phyloP scores from a whole-genome alignment of 2,888 invertebrate species.

The Hydrotaea cyrtoneurina region DNA sequence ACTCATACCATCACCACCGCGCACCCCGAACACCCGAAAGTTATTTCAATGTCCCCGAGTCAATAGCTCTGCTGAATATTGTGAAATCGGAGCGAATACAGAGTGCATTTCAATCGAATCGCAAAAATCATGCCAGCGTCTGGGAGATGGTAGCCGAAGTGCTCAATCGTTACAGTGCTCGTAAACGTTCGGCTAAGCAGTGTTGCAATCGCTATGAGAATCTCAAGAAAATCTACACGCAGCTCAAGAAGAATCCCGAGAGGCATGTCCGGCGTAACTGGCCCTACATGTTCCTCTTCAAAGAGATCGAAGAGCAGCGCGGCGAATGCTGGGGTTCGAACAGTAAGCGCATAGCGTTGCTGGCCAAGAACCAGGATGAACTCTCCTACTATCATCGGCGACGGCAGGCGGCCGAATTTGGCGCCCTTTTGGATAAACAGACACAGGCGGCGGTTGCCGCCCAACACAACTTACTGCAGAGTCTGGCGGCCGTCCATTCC shows the following conservation, averaged over 20 bases:
- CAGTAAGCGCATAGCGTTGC: constrained; percentile 77
- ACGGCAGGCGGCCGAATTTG: constrained; percentile 77
- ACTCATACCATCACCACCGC: constrained; percentile 78
- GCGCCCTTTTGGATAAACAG: constrained; percentile 77
- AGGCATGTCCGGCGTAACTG: constrained; percentile 80
- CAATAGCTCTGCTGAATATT: constrained; percentile 79
- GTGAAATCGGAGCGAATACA: constrained; percentile 80
- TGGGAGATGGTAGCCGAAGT: constrained; percentile 81
- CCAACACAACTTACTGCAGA: constrained; percentile 72
- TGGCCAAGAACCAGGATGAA: constrained; percentile 78
- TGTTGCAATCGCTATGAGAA: constrained; percentile 81
- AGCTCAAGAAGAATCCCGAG: constrained; percentile 80
- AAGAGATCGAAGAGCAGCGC: constrained; percentile 80
- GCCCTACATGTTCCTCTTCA: constrained; percentile 80
- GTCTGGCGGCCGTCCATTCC: constrained; percentile 73
- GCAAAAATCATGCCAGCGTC: constrained; percentile 80
- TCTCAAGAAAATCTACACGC: constrained; percentile 80
- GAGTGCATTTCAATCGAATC: constrained; percentile 80
- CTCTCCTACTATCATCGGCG: constrained; percentile 79
- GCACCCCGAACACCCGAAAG: constrained; percentile 80
- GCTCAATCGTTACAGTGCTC: constrained; percentile 78
- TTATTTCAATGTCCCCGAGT: constrained; percentile 80
- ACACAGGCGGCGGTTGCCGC: constrained; percentile 69
- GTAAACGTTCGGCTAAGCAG: constrained; percentile 79
- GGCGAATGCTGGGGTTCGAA: constrained; percentile 80